Base-by-base conservation (phyloP, 1,140 invertebrate genomes). In the Sycobia sp. region DNA sequence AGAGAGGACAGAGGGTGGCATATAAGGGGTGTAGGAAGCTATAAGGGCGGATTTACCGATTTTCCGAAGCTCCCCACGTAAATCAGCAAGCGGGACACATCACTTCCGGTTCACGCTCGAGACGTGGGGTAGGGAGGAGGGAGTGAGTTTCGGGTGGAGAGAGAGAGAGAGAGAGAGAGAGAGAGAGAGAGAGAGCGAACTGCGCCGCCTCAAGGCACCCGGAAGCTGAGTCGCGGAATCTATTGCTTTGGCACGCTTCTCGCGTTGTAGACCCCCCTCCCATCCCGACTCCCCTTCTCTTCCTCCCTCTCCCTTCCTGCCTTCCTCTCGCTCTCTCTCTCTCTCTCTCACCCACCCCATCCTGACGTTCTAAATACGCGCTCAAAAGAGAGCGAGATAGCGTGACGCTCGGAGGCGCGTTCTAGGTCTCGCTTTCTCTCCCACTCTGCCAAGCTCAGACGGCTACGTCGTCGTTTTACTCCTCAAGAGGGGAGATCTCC, bases 41-140 rank as follows among this genome's bases (percentile, higher is more conserved):
- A 65, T 63, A 67, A 71, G 68, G 63, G 58, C 66, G 69, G 73
- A 77, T 76, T 74, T 75, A 73, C 72, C 69, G 71, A 71, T 71
- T 59, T 59, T 47, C 47, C 29, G 47, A 38, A 59, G 62, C 46
- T 69, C 67, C 68, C 59, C 43, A 68, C 73, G 70, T 79, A 78
- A 76, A 78, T 79, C 76, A 78, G 68, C 60, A 67, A 44, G 74
- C 68, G 53, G 71, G 75, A 78, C 69, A 67, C 73, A 76, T 78
- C 72, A 67, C 71, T 79, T 79, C 75, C 76, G 71, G 69, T 70
- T 68, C 66, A 71, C 64, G 55, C 71, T 71, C 51, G 51, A 4
- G 3, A 14, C 13, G 27, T n/a, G 29, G 2, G 27, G 27, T n/a
- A 4, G 5, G 20, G 41, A n/a, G n/a, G 41, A 7, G 18, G 18